Base-by-base conservation (phyloP, 2,888 invertebrate genomes). In the Heliconius erato region DNA sequence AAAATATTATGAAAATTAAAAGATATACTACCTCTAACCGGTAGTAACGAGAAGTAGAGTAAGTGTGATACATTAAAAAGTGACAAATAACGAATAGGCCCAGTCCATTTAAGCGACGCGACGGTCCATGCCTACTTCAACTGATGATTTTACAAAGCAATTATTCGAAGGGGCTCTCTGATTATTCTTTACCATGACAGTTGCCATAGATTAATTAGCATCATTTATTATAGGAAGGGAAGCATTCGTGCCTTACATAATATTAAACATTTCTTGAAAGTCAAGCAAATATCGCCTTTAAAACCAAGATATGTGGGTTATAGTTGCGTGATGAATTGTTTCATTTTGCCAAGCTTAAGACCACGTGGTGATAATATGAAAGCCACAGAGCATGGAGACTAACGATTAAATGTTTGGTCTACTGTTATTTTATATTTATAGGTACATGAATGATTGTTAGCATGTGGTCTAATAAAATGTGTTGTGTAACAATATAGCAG, bases 131-230 rank as follows among this genome's bases (percentile, higher is more conserved):
- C 84, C 84, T 86, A 83, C 74, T 85, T 87, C 86, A 86, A 85
- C 89, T 90, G 91, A 91, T 91, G 92, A 94, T 92, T 92, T 92
- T 92, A 93, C 94, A 92, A 91, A 91, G 93, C 91, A 94, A 94
- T 94, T 94, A 94, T 92, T 91, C 89, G 86, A 84, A 65, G 87
- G 87, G 90, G 89, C 89, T 89, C 88, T 87, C 88, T 88, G 91
- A 91, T 91, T 92, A 93, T 94, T 93, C 94, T 94, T 94, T 92
- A 93, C 90, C 92, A 94, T 93, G 94, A 93, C 94, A 95, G 94
- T 93, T 91, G 93, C 91, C 93, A 91, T 92, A 91, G 93, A 95
- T 94, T 94, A 94, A 95, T 95, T 94, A 92, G 91, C 86, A 88
- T 88, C 92, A 94, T 94, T 94, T 94, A 91, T 95, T 92, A 93